Percentiles rank a stretch among this genome's conserved stretches.
Evolutionary conservation across 2,113 vertebrate genomes (phyloP).

Genomic region (Neoarius graeffei): DNA sequence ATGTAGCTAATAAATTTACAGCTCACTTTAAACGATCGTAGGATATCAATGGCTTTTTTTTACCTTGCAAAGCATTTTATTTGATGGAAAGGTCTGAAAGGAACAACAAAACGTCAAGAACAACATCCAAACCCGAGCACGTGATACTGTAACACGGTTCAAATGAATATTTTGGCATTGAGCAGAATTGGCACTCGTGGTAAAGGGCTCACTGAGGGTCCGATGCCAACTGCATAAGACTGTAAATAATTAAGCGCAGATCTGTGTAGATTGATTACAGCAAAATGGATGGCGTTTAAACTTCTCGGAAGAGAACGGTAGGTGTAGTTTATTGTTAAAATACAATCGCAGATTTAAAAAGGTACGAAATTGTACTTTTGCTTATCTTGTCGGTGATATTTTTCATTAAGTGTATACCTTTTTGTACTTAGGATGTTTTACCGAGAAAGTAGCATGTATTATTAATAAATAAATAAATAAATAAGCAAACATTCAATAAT

Average conservation of each 20-base stretch:
- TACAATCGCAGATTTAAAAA: background rate
- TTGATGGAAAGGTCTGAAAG: background rate
- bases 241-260: slow-evolving; percentile 14
- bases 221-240: slow-evolving; percentile 4
- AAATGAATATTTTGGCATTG: slow-evolving; percentile 12
- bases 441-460: background rate
- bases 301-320: background rate
- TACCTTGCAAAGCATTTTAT: background rate
- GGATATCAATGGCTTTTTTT: background rate
- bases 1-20: background rate
- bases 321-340: background rate
- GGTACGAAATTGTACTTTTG: background rate
- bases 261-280: background rate
- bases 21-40: background rate
- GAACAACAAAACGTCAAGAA: background rate
- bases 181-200: background rate
- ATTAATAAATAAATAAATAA: no score
- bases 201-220: background rate
- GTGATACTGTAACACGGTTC: background rate
- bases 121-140: background rate
- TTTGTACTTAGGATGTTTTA: background rate
- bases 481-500: no score
- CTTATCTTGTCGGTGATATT: background rate
- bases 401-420: background rate
- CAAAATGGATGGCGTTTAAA: background rate